A percentile compares a stretch with the other conserved stretches of the same genome.
phyloP scores from a whole-genome alignment of 2,113 vertebrate species.

The Neotoma lepida region DNA sequence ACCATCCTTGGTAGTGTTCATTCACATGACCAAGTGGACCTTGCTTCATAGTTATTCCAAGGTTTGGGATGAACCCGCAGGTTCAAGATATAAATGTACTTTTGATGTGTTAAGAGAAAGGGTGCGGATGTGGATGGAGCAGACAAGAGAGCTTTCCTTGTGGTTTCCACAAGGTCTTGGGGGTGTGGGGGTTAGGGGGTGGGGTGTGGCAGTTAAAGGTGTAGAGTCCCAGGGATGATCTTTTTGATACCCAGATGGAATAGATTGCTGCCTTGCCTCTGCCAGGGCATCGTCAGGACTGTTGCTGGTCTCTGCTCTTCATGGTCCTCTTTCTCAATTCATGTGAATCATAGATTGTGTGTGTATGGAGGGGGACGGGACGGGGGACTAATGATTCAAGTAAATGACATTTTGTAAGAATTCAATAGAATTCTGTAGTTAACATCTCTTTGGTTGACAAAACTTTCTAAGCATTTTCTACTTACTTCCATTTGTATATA shows the following conservation, averaged over 20 bases:
- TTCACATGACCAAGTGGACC: background rate
- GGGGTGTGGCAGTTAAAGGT: background rate
- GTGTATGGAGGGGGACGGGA: background rate
- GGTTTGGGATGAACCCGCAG: background rate
- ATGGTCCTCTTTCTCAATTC: conserved; percentile 56
- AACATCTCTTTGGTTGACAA: conserved; percentile 33
- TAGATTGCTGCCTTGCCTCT: fast-evolving
- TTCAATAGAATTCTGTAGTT: conserved; percentile 20
- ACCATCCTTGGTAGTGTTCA: background rate
- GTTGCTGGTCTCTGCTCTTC: background rate
- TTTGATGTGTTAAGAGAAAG: conserved; percentile 15
- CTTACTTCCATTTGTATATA: background rate
- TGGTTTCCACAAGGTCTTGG: background rate
- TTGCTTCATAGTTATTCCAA: conserved; percentile 40
- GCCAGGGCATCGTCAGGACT: background rate
- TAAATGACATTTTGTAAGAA: conserved; percentile 63
- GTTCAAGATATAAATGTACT: background rate
- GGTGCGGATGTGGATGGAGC: background rate
- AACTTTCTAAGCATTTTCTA: conserved; percentile 55
- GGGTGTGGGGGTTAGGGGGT: too few relatives aligned
- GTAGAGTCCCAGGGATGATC: background rate
- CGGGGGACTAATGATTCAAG: background rate
- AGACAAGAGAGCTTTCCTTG: background rate
- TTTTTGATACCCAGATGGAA: background rate
- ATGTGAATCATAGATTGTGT: background rate